Conservation (phyloP, 1,140 invertebrate species). For the Phocides pigmalion region DNA sequence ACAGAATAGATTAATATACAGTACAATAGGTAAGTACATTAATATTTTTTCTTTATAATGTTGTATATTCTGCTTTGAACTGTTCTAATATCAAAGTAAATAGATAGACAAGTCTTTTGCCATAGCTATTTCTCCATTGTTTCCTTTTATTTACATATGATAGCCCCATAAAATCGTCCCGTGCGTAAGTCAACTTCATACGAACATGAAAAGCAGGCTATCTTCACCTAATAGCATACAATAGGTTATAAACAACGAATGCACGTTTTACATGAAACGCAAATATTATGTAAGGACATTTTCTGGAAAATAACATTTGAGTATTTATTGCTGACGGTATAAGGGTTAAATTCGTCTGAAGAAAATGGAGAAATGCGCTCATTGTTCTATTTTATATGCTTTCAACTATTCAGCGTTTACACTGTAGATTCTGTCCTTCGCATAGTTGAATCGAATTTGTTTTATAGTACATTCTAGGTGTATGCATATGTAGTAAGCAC, state of each 20-base stretch:
- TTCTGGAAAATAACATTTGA: slow-evolving; percentile 6
- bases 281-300: slow-evolving; percentile 18
- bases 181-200: slow-evolving; percentile 24
- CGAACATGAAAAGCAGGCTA: slow-evolving; percentile 22
- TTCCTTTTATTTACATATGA: slow-evolving; percentile 18
- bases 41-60: too few relatives aligned
- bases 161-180: not conserved
- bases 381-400: not conserved
- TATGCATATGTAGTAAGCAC: too few relatives aligned
- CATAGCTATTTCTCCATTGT: slow-evolving; percentile 10
- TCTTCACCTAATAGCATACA: slow-evolving; percentile 30
- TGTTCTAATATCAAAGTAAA: too few relatives aligned
- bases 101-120: not conserved
- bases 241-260: slow-evolving; percentile 20
- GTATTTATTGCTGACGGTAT: slow-evolving; percentile 1
- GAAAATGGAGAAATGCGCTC: slow-evolving; percentile 7
- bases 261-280: slow-evolving; percentile 8
- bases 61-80: too few relatives aligned
- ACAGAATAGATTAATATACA: too few relatives aligned
- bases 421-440: not conserved
- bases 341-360: slow-evolving; percentile 7
- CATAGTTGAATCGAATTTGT: not conserved
- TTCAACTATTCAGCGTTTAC: not conserved
- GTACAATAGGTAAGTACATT: too few relatives aligned
- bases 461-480: too few relatives aligned